A percentile compares a stretch with the other conserved stretches of the same genome.
Conservation (phyloP, 1,140 invertebrate species). For the Pseudomyrmex cubaensis region DNA sequence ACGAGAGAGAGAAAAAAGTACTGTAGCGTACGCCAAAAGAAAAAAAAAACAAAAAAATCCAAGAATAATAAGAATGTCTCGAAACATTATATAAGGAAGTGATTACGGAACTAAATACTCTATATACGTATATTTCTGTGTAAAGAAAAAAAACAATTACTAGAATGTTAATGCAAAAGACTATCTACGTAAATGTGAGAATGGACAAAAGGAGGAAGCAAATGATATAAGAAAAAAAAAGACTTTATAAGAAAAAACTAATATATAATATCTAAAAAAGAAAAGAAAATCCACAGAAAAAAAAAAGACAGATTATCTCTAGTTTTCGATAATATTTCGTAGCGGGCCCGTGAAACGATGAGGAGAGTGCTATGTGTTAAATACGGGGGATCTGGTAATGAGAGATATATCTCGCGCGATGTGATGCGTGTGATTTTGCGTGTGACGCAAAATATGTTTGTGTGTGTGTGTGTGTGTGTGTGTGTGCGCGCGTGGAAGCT, state of each 20-base stretch:
- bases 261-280: conserved; percentile 36
- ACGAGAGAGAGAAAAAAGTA: no score
- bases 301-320: conserved; percentile 57
- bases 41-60: conserved; percentile 25
- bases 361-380: conserved; percentile 6
- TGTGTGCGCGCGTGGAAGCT: background rate
- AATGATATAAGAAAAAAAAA: conserved; percentile 30
- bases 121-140: conserved; percentile 69
- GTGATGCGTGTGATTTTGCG: background rate
- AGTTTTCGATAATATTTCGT: conserved; percentile 66
- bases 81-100: background rate
- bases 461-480: background rate
- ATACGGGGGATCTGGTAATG: conserved; percentile 14
- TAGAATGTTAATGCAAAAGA: conserved; percentile 58
- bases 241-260: conserved; percentile 31
- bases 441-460: background rate
- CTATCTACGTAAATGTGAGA: conserved; percentile 52
- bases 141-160: conserved; percentile 51
- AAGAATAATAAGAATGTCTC: conserved; percentile 44
- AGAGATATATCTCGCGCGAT: conserved; percentile 20
- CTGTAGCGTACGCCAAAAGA: background rate
- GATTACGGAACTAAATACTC: conserved; percentile 57
- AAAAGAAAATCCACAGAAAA: conserved; percentile 19
- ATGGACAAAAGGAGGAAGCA: conserved; percentile 29
- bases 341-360: conserved; percentile 41